Evolutionary conservation across 2,888 invertebrate genomes (phyloP).

Genomic region (Reticulitermes lucifugus): DNA sequence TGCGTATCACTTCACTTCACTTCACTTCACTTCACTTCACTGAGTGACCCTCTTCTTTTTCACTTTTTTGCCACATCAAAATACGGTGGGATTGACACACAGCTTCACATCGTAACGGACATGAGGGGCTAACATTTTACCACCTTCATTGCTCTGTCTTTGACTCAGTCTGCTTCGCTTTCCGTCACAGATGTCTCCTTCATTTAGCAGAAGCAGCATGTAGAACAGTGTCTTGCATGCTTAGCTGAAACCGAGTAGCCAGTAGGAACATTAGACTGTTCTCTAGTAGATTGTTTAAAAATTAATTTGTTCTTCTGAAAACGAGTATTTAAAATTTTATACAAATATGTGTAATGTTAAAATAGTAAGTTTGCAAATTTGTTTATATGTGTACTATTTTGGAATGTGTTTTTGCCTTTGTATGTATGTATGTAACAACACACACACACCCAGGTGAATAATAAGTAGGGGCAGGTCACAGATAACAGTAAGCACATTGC

Average conservation of each 20-base stretch:
- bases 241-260: not conserved
- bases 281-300: not conserved
- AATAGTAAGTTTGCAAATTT: conserved; percentile 6
- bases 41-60: conserved; percentile 44
- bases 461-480: not conserved
- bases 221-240: conserved; percentile 11
- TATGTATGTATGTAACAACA: not conserved
- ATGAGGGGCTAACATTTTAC: conserved; percentile 51
- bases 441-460: not conserved
- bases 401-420: not conserved
- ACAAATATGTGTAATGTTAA: not conserved
- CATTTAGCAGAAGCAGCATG: conserved; percentile 54
- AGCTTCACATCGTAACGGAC: conserved; percentile 38
- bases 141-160: conserved; percentile 51
- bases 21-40: not conserved
- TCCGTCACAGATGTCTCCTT: conserved; percentile 58
- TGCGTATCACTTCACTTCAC: conserved; percentile 27
- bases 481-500: not conserved
- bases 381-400: conserved; percentile 4
- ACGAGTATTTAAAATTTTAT: not conserved
- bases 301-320: not conserved
- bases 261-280: not conserved
- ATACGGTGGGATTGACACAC: conserved; percentile 44
- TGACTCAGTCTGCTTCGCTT: conserved; percentile 50
- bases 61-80: conserved; percentile 39